Percentiles rank a stretch among this genome's conserved stretches.
Evolutionary conservation across 2,113 vertebrate genomes (phyloP).

Genomic region (Brachionichthys hirsutus): DNA sequence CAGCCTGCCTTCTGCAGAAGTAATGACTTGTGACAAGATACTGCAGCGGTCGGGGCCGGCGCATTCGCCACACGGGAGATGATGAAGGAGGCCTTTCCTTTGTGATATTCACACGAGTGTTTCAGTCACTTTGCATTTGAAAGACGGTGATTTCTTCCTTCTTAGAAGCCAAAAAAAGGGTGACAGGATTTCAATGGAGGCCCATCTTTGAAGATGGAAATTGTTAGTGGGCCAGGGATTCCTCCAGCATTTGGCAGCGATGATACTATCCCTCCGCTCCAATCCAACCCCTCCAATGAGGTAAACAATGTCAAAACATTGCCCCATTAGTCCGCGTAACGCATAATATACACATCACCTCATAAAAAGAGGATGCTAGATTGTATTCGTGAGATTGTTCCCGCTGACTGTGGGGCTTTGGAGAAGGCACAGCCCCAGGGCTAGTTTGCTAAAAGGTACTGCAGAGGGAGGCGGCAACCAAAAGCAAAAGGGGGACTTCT

Average conservation of each 20-base stretch:
- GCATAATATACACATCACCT: slow-evolving; percentile 23
- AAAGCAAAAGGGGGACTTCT: slow-evolving; percentile 1
- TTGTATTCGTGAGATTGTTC: slow-evolving; percentile 42
- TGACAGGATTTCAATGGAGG: slow-evolving; percentile 79
- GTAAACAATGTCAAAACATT: slow-evolving; percentile 60
- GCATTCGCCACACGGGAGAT: slow-evolving; percentile 64
- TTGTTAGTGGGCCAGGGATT: slow-evolving; percentile 57
- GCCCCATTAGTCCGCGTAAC: slow-evolving; percentile 43
- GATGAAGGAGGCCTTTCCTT: slow-evolving; percentile 58
- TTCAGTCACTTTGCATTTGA: slow-evolving; percentile 78
- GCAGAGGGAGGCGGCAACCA: slow-evolving; percentile 24
- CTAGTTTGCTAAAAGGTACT: slow-evolving; percentile 50
- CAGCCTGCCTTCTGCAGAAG: slow-evolving; percentile 40
- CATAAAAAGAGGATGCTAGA: slow-evolving; percentile 37
- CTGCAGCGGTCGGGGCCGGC: slow-evolving; percentile 44
- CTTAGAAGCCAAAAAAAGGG: slow-evolving; percentile 57
- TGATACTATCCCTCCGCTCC: slow-evolving; percentile 58
- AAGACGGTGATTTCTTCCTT: slow-evolving; percentile 69
- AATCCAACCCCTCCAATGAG: slow-evolving; percentile 46
- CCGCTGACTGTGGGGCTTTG: slow-evolving; percentile 38
- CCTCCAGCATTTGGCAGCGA: slow-evolving; percentile 38
- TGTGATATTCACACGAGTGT: slow-evolving; percentile 69
- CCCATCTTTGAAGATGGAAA: slow-evolving; percentile 73
- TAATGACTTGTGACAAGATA: slow-evolving; percentile 70
- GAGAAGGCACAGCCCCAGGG: slow-evolving; percentile 45